These are phyloP conservation scores for Prosapia bicincta DNA, from an alignment of 2,888 invertebrate species.

Conservation along the genomic window DNA sequence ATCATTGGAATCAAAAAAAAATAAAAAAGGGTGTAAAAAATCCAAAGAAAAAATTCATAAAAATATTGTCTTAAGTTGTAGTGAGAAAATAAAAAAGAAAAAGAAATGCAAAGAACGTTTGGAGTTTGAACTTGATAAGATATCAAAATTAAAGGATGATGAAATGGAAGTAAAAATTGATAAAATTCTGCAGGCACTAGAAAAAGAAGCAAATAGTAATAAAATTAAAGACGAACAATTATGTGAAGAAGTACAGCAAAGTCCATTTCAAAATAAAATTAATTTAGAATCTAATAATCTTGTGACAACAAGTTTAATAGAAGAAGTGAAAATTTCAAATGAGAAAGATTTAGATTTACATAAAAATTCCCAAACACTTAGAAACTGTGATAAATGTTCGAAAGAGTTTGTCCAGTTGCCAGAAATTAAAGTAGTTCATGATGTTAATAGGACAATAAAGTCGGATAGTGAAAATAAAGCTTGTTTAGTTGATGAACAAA, in stretches of 20 bases:
- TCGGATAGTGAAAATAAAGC: not conserved
- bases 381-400: not conserved
- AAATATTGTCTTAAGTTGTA: not conserved
- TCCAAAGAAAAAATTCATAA: not conserved
- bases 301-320: not conserved
- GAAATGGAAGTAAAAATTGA: not conserved
- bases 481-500: not conserved
- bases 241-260: not conserved
- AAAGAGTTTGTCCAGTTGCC: not conserved
- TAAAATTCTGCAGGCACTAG: not conserved
- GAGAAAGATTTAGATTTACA: not conserved
- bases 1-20: not conserved
- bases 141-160: not conserved
- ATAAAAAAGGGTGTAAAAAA: not conserved
- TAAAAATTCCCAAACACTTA: not conserved
- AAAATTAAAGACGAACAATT: not conserved
- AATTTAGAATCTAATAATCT: not conserved
- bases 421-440: not conserved
- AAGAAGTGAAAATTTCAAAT: not conserved
- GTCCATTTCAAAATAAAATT: not conserved
- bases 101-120: not conserved
- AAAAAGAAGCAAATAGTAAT: not conserved
- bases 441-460: not conserved
- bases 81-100: not conserved
- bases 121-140: not conserved